Evolutionary conservation across 2,113 vertebrate genomes (phyloP), one percentile per base, ranked within the genome.

Genomic region (Lasiurus cinereus): DNA sequence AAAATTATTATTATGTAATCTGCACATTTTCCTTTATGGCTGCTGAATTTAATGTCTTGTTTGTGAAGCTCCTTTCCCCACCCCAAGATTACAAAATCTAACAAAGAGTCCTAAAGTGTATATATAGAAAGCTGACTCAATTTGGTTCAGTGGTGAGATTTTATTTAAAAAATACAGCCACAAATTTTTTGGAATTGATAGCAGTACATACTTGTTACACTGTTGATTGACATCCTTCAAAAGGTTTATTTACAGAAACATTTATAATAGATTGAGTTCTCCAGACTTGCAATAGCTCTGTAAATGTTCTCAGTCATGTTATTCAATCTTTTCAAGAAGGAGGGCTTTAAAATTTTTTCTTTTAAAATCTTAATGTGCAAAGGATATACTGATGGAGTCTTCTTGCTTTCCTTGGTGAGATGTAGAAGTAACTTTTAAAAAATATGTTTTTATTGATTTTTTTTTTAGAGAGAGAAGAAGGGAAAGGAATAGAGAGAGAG

Each of bases 81-180:
- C 13, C 5, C 6, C 33, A 76, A 56, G 50, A 74, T 64, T 39
- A 62, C 29, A n/a, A 77, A 79, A 46, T 8, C 39, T 70, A 69
- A 52, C 29, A 66, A 36, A 83, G 48, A 91, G 74, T 4, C n/a
- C 82, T 82, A 66, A 64, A 76, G 74, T 73, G 62, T 22, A 15
- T 67, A 18, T 64, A 33, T 21, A 52, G 21, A 39, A 15, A 14
- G 7, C 10, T 73, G 46, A 48, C 50, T 83, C n/a, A 4, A 13
- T 93, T 52, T 95, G 73, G 19, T 52, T 84, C n/a, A 88, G 43
- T 18, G 54, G n/a, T 39, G 48, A 79, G 79, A 31, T 21, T 66
- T 94, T 50, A 43, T 89, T 80, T 21, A 15, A 95, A 66, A 62
- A 69, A 21, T 29, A 46, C 2, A 86, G 24, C 27, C 21, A 18